These are phyloP conservation scores for Acheta domesticus DNA, from an alignment of 2,888 invertebrate species.

Conservation along the genomic window DNA sequence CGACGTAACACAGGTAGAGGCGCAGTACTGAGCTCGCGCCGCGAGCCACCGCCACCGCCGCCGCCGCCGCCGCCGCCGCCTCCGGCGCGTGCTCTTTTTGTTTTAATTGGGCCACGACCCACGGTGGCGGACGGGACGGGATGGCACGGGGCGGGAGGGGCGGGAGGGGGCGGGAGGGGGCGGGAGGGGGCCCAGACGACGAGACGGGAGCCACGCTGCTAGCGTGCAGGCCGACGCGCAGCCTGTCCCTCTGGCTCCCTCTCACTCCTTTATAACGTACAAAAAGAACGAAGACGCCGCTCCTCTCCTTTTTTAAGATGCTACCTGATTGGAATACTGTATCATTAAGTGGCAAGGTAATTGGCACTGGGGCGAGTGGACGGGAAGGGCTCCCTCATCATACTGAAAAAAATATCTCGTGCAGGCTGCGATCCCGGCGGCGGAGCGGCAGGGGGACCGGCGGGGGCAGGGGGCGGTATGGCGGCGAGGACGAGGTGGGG, in stretches of 20 bases:
- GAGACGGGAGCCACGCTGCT: neutral
- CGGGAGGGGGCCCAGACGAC: neutral
- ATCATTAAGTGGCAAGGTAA: slow-evolving; percentile 29
- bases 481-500: neutral
- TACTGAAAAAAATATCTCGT: slow-evolving; percentile 18
- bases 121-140: neutral
- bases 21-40: neutral
- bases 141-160: neutral
- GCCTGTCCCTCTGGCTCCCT: neutral
- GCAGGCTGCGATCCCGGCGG: slow-evolving; percentile 10
- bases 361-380: slow-evolving; percentile 20
- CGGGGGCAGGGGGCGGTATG: neutral
- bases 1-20: slow-evolving; percentile 4
- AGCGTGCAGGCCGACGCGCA: neutral
- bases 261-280: slow-evolving; percentile 10
- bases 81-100: slow-evolving; percentile 1
- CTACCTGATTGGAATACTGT: slow-evolving; percentile 27
- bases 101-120: neutral
- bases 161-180: neutral
- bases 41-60: neutral
- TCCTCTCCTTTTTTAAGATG: neutral
- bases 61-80: slow-evolving; percentile 4
- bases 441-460: neutral
- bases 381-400: slow-evolving; percentile 18
- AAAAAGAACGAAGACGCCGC: neutral